phyloP scores from a whole-genome alignment of 2,113 vertebrate species.

The Chaetura pelagica region DNA sequence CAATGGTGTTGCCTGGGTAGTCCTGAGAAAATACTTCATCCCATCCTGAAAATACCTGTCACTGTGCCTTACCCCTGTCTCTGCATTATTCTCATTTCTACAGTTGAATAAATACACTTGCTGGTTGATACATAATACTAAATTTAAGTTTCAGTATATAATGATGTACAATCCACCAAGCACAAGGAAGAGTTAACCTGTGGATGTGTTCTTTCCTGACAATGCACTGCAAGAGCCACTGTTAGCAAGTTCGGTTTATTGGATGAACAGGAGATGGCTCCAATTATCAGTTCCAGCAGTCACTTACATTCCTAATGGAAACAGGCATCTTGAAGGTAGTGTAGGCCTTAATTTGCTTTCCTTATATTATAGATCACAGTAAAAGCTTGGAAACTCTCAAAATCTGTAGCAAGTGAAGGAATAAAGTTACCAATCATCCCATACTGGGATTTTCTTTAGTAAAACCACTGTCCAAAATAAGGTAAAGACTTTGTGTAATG shows the following conservation, averaged over 20 bases:
- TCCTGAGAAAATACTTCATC: background rate
- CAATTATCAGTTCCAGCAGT: background rate
- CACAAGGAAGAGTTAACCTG: background rate
- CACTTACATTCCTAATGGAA: background rate
- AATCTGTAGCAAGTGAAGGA: background rate
- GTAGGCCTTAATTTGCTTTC: background rate
- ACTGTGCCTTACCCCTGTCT: background rate
- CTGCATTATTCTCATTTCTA: background rate
- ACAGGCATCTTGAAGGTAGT: background rate
- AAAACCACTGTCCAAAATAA: fast-evolving
- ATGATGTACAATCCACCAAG: background rate
- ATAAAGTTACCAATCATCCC: background rate
- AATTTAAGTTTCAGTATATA: background rate
- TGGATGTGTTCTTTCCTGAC: background rate
- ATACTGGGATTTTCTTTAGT: background rate
- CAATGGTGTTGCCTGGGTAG: background rate
- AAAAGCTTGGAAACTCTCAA: background rate
- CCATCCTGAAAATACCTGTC: background rate
- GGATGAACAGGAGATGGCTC: background rate
- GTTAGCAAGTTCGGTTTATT: background rate
- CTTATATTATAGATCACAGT: background rate
- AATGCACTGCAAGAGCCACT: background rate
- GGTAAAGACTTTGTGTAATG: background rate
- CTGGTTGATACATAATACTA: background rate
- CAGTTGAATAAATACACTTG: background rate